Base-by-base conservation (phyloP, 1,140 invertebrate species). In the Ganaspis sp. region DNA sequence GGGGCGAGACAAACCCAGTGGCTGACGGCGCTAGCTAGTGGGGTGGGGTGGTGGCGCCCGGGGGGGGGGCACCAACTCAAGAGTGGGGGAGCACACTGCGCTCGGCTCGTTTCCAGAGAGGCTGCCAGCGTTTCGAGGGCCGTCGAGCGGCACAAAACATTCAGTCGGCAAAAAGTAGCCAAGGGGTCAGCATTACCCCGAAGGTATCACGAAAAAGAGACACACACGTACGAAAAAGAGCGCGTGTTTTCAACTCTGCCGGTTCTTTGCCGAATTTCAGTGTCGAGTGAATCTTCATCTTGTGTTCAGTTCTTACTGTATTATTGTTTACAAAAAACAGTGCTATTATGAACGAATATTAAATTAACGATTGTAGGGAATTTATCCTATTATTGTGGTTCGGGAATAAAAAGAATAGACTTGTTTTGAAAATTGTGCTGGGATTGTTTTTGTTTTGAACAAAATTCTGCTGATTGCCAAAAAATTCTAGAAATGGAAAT, bases 111-210 rank as follows among this genome's bases (percentile, higher is more conserved):
- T 81, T 80, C 73, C 5, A 58, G 34, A 54, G 73, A 72, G 42
- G 12, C 54, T 26, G 54, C 21, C 58, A 64, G 58, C 58, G 23
- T 26, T 64, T 26, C 58, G 58, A 64, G 77, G 69, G 26, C 83
- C 83, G 82, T 84, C 81, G 82, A 79, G 80, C 83, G 80, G 87
- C 89, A 88, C 89, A 91, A 91, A 91, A 91, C 90, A 91, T 91
- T 91, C 88, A 91, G 90, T 91, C 89, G 90, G 90, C 90, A 91
- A 91, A 91, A 91, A 91, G 90, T 91, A 91, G 88, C 87, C 90
- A 90, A 90, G 90, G 90, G 90, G 89, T 91, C 87, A 90, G 84
- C 90, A 89, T 88, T 86, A 88, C 84, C 87, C 86, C 85, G 85
- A 70, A 85, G 83, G 77, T 84, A 79, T 76, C 75, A 74, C 29